Conservation (phyloP, 1,140 invertebrate genomes). For the Tribolium castaneum region DNA sequence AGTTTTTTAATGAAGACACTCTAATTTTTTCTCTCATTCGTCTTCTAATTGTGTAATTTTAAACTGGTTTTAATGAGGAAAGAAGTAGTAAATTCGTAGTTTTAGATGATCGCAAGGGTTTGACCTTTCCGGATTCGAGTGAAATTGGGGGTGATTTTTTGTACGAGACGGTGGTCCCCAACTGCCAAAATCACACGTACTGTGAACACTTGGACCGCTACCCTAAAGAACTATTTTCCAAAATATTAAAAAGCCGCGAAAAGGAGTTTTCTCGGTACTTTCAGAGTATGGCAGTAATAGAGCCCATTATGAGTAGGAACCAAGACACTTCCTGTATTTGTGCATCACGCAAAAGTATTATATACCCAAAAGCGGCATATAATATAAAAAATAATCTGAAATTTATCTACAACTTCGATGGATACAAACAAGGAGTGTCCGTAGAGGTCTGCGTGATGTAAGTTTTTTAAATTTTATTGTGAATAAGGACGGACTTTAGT, state of each 20-base stretch:
- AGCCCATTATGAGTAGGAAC: not conserved
- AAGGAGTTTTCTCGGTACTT: not conserved
- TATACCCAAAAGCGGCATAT: slow-evolving; percentile 1
- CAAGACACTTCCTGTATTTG: not conserved
- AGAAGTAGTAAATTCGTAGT: too few species aligned
- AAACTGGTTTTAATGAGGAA: not conserved
- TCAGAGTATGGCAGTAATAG: not conserved
- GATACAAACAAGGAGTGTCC: not conserved
- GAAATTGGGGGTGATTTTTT: not conserved
- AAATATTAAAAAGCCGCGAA: not conserved
- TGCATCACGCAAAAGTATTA: not conserved
- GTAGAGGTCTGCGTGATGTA: slow-evolving; percentile 23
- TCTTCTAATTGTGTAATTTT: not conserved
- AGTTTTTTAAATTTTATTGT: not conserved
- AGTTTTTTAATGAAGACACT: not conserved
- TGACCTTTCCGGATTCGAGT: not conserved
- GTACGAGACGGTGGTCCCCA: not conserved
- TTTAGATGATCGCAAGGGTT: not conserved
- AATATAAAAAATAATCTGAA: not conserved
- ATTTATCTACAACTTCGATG: slow-evolving; percentile 18
- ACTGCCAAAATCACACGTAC: not conserved
- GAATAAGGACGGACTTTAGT: not conserved
- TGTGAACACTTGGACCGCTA: not conserved
- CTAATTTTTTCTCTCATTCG: too few species aligned
- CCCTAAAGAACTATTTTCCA: not conserved